These are phyloP conservation scores for Hypothenemus hampei DNA, from an alignment of 1,140 invertebrate genomes.

Conservation along the genomic window DNA sequence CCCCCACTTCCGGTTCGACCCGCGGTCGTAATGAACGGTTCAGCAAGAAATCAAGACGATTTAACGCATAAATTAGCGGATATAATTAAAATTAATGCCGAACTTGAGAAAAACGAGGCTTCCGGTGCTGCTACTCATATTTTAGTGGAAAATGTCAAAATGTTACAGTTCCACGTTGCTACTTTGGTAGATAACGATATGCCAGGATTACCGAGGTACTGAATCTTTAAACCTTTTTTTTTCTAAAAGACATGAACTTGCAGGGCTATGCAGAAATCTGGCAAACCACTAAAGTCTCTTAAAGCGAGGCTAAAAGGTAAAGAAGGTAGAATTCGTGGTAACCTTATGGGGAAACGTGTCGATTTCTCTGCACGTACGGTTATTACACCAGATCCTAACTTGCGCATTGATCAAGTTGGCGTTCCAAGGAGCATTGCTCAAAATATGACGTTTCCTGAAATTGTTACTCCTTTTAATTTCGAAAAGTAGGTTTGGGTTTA, in stretches of 20 bases:
- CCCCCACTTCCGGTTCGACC: slow-evolving; percentile 91
- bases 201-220: slow-evolving; percentile 86
- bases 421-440: slow-evolving; percentile 97
- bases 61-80: slow-evolving; percentile 98
- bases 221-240: too few species aligned
- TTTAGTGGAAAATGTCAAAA: slow-evolving; percentile 93
- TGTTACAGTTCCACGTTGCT: slow-evolving; percentile 98
- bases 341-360: slow-evolving; percentile 99
- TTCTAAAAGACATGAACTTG: neutral
- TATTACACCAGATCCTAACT: slow-evolving; percentile 98
- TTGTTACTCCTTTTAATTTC: slow-evolving; percentile 99
- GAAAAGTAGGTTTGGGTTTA: slow-evolving; percentile 60
- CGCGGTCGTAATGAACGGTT: slow-evolving; percentile 98
- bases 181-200: slow-evolving; percentile 98
- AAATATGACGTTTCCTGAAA: slow-evolving; percentile 98
- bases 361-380: slow-evolving; percentile 99
- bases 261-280: slow-evolving; percentile 96
- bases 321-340: slow-evolving; percentile 97
- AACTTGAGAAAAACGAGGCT: slow-evolving; percentile 91
- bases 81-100: slow-evolving; percentile 98
- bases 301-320: slow-evolving; percentile 90
- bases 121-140: slow-evolving; percentile 96
- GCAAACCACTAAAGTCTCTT: slow-evolving; percentile 95
- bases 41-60: slow-evolving; percentile 98
- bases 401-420: slow-evolving; percentile 97